These are phyloP conservation scores for Lumbricus terrestris DNA, from an alignment of 2,888 invertebrate species.

Conservation along the genomic window DNA sequence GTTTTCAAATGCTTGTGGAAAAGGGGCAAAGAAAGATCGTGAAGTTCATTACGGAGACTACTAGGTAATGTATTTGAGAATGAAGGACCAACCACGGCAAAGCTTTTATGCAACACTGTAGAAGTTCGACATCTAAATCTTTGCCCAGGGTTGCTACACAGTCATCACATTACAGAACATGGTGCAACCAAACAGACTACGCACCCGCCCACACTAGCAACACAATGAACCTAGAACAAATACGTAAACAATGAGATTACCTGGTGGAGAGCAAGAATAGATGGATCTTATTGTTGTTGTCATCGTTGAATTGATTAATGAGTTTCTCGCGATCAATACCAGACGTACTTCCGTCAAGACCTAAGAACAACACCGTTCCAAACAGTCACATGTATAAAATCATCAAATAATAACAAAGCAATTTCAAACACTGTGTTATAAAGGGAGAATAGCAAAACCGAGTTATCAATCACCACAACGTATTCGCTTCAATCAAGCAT, in stretches of 20 bases:
- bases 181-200: background rate
- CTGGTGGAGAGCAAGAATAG: slow-evolving; percentile 90
- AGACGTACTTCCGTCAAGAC: slow-evolving; percentile 89
- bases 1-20: too few relatives aligned
- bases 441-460: background rate
- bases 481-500: background rate
- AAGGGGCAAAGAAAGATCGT: too few relatives aligned
- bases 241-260: slow-evolving; percentile 44
- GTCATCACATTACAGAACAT: background rate
- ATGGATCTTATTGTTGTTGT: slow-evolving; percentile 72
- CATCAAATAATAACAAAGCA: background rate
- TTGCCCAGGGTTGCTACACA: too few relatives aligned
- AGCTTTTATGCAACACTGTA: too few relatives aligned
- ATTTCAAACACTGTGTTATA: background rate
- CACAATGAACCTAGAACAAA: background rate
- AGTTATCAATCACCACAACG: background rate
- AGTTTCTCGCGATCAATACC: slow-evolving; percentile 91
- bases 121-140: too few relatives aligned
- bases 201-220: too few relatives aligned
- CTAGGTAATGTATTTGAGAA: too few relatives aligned
- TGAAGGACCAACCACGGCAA: too few relatives aligned
- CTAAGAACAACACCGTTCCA: slow-evolving; percentile 38
- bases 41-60: too few relatives aligned
- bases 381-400: too few relatives aligned
- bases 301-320: slow-evolving; percentile 86